Evolutionary conservation across 2,888 invertebrate genomes (phyloP).

Genomic region (Acholoe squamosa): DNA sequence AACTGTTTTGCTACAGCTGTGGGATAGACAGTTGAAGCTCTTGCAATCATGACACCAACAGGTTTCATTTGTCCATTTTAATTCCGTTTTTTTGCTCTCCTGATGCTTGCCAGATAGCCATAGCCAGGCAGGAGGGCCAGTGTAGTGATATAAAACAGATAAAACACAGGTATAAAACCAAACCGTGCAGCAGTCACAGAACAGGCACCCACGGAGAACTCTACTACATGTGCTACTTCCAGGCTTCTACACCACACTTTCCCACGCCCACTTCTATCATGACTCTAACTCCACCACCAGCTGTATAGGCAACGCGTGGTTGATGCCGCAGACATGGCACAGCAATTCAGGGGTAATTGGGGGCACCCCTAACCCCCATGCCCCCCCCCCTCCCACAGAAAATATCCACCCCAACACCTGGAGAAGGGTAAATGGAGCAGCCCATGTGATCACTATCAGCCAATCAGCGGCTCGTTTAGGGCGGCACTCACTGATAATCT

Average conservation of each 20-base stretch:
- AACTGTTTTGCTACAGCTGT: too few species aligned
- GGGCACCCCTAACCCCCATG: slow-evolving; percentile 12
- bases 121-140: background rate
- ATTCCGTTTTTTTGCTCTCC: too few species aligned
- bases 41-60: background rate
- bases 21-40: background rate
- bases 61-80: background rate
- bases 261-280: background rate
- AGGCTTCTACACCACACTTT: background rate
- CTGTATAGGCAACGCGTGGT: background rate
- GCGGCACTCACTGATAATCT: background rate
- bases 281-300: background rate
- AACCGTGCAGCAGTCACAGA: too few species aligned
- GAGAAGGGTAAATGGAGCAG: slow-evolving; percentile 4
- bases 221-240: too few species aligned
- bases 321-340: background rate
- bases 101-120: background rate
- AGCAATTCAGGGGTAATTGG: slow-evolving; percentile 14
- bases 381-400: background rate
- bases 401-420: background rate
- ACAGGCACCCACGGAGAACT: too few species aligned
- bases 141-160: too few species aligned
- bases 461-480: background rate
- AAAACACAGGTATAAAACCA: too few species aligned
- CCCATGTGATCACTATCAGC: background rate